A percentile compares a stretch with the other conserved stretches of the same genome.
These are phyloP conservation scores for Drosophila colorata DNA, from an alignment of 2,888 invertebrate species.

Conservation along the genomic window DNA sequence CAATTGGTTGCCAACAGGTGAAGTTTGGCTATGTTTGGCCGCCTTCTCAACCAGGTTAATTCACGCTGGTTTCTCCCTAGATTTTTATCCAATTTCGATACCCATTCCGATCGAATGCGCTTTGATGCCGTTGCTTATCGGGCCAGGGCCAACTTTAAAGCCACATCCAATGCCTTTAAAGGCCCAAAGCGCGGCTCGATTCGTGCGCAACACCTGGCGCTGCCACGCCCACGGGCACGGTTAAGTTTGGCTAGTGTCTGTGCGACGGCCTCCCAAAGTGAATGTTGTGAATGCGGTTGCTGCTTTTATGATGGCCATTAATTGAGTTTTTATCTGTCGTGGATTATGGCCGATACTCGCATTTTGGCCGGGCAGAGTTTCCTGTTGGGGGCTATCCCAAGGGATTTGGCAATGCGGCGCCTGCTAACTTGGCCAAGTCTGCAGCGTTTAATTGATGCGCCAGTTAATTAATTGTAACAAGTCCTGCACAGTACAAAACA, in stretches of 20 bases:
- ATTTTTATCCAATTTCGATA: neutral
- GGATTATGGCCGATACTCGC: constrained; percentile 58
- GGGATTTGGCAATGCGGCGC: constrained; percentile 59
- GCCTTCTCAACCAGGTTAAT: too few species aligned
- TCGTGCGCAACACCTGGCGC: constrained; percentile 17
- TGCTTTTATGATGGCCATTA: constrained; percentile 59
- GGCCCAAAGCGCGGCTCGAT: neutral
- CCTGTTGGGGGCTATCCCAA: constrained; percentile 35
- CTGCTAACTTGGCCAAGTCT: constrained; percentile 36
- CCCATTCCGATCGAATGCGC: neutral
- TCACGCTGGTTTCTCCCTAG: neutral
- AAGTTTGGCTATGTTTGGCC: too few species aligned
- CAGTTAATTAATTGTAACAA: constrained; percentile 80
- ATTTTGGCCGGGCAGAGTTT: constrained; percentile 20
- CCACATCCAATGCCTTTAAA: neutral
- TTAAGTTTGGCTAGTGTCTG: neutral
- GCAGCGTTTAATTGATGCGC: constrained; percentile 72
- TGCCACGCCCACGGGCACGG: constrained; percentile 1
- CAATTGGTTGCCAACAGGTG: too few species aligned
- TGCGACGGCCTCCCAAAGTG: constrained; percentile 6
- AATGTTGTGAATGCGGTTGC: constrained; percentile 36
- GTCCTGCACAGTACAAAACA: constrained; percentile 61
- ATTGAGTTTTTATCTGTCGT: constrained; percentile 72
- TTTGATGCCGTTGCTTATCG: neutral
- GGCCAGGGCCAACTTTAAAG: neutral